These are phyloP conservation scores for Scalopus aquaticus DNA, from an alignment of 2,113 vertebrate species.

Conservation along the genomic window DNA sequence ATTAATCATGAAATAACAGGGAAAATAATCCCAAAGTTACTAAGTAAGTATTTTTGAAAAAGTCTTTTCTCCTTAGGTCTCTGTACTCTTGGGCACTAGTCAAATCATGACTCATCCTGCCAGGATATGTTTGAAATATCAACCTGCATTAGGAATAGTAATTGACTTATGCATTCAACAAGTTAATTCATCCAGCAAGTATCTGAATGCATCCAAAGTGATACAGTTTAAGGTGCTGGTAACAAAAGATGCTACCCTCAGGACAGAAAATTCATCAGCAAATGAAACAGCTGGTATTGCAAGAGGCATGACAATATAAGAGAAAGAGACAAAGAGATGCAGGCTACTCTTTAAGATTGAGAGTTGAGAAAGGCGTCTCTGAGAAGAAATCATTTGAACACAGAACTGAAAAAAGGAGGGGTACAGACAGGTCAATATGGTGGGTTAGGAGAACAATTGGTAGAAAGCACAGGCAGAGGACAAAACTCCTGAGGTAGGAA, in stretches of 20 bases:
- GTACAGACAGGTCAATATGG: not conserved
- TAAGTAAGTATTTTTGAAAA: not conserved
- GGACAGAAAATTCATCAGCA: not conserved
- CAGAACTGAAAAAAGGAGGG: not conserved
- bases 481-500: not conserved
- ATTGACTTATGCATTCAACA: not conserved
- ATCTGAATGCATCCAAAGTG: constrained; percentile 32
- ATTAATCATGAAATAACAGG: not conserved
- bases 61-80: not conserved
- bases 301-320: not conserved
- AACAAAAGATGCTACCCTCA: not conserved
- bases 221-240: not conserved
- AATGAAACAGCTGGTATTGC: not conserved
- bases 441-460: not conserved
- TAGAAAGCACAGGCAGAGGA: not conserved
- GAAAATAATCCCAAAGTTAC: not conserved
- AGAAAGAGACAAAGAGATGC: not conserved
- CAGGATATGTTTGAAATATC: not conserved
- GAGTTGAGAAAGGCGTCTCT: not conserved
- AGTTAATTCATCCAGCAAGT: not conserved
- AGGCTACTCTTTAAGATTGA: not conserved
- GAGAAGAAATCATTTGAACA: not conserved
- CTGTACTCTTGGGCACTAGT: not conserved
- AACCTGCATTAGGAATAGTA: not conserved
- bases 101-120: not conserved